Conservation (phyloP, 2,888 invertebrate species). For the Drosophila barbarae region DNA sequence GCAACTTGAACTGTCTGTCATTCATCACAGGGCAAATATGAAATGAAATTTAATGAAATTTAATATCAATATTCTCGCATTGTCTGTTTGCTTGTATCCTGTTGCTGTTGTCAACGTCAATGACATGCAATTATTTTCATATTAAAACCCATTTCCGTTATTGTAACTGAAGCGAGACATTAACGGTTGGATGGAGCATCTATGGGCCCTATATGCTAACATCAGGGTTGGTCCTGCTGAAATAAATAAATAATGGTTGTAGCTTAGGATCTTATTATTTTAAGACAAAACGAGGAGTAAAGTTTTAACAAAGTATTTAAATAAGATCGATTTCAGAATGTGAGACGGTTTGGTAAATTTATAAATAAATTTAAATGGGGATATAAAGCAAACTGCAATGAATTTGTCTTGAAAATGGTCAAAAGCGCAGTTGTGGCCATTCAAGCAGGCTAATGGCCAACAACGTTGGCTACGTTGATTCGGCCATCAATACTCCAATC, state of each 20-base stretch:
- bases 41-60: conserved; percentile 59
- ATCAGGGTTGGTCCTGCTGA: background rate
- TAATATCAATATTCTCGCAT: conserved; percentile 50
- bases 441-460: conserved; percentile 47
- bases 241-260: background rate
- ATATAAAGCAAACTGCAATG: background rate
- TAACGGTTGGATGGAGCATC: conserved; percentile 53
- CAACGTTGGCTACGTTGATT: conserved; percentile 52
- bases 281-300: background rate
- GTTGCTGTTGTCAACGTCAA: conserved; percentile 45
- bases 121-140: conserved; percentile 70
- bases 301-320: background rate
- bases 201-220: conserved; percentile 36
- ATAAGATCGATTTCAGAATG: background rate
- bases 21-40: conserved; percentile 36
- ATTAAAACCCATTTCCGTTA: conserved; percentile 68
- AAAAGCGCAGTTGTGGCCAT: background rate
- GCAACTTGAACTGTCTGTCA: conserved; percentile 38
- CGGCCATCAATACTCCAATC: conserved; percentile 67
- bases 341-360: background rate
- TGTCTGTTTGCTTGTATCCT: conserved; percentile 29
- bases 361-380: too few relatives aligned
- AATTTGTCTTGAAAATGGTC: background rate
- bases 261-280: background rate
- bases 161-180: conserved; percentile 57